These are phyloP conservation scores for Hormaphis cornu DNA, from an alignment of 1,140 invertebrate species.

Conservation along the genomic window DNA sequence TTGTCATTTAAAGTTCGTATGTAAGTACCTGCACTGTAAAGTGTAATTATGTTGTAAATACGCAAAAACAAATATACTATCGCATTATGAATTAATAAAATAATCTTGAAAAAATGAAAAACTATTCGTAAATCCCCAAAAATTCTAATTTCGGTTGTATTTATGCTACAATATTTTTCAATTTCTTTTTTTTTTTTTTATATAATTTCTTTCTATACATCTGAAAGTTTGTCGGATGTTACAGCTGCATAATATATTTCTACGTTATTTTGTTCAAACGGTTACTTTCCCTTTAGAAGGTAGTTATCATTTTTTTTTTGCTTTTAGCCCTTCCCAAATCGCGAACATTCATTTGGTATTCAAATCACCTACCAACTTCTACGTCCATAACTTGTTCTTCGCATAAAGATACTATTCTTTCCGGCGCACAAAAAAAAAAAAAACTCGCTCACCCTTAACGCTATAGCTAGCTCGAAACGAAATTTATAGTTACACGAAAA, in stretches of 20 bases:
- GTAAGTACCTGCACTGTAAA: too few species aligned
- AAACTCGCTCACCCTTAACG: background rate
- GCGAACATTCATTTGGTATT: conserved; percentile 15
- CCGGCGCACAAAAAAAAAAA: background rate
- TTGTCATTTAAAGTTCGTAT: too few species aligned
- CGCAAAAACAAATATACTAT: too few species aligned
- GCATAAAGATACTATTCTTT: background rate
- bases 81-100: too few species aligned
- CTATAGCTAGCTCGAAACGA: background rate
- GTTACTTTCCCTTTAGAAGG: background rate
- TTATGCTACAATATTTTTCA: too few species aligned
- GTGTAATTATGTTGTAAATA: too few species aligned
- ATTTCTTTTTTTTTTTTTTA: background rate
- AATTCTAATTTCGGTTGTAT: too few species aligned
- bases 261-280: too few species aligned
- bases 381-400: conserved; percentile 9
- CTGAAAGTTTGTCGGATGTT: background rate
- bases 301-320: background rate
- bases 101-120: too few species aligned
- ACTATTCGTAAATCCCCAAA: too few species aligned
- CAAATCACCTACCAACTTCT: conserved; percentile 3
- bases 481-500: conserved; percentile 6
- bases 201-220: background rate
- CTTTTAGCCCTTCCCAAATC: background rate
- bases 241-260: too few species aligned